phyloP scores from a whole-genome alignment of 2,797 vertebrate species.

The Hippopotamyrus pictus region DNA sequence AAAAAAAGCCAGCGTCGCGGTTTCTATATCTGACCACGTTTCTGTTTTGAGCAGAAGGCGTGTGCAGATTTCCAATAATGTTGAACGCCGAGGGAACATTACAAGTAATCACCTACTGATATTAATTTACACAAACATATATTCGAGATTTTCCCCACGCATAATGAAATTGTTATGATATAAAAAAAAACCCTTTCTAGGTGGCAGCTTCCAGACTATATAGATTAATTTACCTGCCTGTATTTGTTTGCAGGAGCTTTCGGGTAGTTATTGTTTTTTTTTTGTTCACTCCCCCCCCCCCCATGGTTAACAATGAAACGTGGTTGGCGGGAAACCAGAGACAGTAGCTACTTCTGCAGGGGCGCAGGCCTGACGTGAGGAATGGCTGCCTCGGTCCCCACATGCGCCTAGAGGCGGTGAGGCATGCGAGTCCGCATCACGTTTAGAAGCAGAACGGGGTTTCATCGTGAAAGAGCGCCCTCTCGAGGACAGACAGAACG shows the following conservation, averaged over 20 bases:
- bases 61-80: slow-evolving; percentile 6
- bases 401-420: background rate
- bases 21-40: background rate
- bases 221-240: background rate
- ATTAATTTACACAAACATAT: background rate
- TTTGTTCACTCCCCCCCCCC: background rate
- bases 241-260: background rate
- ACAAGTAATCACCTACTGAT: background rate
- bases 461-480: background rate
- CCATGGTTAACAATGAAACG: background rate
- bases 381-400: too few relatives aligned
- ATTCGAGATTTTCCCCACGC: background rate
- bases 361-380: background rate
- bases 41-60: background rate
- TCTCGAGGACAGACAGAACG: background rate
- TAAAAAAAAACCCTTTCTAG: background rate
- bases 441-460: background rate
- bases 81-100: background rate
- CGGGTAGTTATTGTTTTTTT: background rate
- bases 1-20: background rate
- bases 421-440: background rate
- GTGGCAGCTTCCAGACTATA: background rate
- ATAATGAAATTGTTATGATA: background rate
- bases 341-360: background rate
- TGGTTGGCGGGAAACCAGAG: background rate